Evolutionary conservation across 2,888 invertebrate genomes (phyloP).

Genomic region (Gerosis bhagava): DNA sequence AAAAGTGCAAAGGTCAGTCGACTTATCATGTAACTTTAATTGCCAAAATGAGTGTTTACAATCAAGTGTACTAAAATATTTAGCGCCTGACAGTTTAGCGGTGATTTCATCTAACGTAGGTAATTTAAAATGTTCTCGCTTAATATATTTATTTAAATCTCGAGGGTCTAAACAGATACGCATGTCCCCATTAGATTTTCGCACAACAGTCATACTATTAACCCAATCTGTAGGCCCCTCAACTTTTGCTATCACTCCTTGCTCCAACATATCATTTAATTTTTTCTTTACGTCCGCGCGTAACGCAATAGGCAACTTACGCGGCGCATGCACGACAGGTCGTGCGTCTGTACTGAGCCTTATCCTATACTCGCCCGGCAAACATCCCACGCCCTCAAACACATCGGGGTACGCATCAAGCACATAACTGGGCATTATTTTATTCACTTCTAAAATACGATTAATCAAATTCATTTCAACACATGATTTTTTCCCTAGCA

Average conservation of each 20-base stretch:
- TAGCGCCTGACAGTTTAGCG: conserved; percentile 25
- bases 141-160: conserved; percentile 34
- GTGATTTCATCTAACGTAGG: conserved; percentile 4
- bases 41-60: conserved; percentile 32
- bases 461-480: neutral
- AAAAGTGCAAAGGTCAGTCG: conserved; percentile 35
- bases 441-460: too few species aligned
- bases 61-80: conserved; percentile 35
- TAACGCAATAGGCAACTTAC: neutral
- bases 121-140: conserved; percentile 6
- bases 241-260: neutral
- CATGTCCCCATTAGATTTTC: conserved; percentile 36
- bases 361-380: neutral
- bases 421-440: neutral
- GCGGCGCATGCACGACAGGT: neutral
- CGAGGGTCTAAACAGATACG: conserved; percentile 38
- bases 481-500: neutral
- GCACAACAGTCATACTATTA: conserved; percentile 36
- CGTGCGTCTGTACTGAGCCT: neutral
- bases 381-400: neutral
- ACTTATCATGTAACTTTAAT: conserved; percentile 23
- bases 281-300: neutral
- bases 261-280: neutral
- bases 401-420: neutral
- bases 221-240: conserved; percentile 33